Evolutionary conservation across 2,888 invertebrate species (phyloP).

Genomic region (Drosophila mimetica): DNA sequence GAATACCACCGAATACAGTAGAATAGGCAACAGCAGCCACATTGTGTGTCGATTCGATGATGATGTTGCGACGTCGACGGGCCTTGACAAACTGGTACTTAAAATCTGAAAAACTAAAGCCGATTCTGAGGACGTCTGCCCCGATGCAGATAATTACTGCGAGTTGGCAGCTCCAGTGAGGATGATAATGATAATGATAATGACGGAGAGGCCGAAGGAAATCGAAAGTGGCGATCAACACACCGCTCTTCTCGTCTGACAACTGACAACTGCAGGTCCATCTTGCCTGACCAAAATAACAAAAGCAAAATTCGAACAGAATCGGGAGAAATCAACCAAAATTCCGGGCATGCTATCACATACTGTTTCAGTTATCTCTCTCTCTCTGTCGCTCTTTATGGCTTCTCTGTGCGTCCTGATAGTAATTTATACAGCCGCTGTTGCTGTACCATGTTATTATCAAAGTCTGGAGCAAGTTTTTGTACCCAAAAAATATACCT

Average conservation of each 20-base stretch:
- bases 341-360: constrained; percentile 61
- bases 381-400: constrained; percentile 42
- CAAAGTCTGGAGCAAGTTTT: constrained; percentile 45
- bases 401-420: constrained; percentile 50
- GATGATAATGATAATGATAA: constrained; percentile 29
- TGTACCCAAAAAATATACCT: constrained; percentile 18
- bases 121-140: constrained; percentile 33
- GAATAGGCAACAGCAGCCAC: constrained; percentile 81
- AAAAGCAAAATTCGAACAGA: constrained; percentile 18
- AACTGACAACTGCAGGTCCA: constrained; percentile 52
- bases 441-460: constrained; percentile 66
- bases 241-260: constrained; percentile 30
- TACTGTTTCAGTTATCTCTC: constrained; percentile 50
- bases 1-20: constrained; percentile 67
- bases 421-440: constrained; percentile 75
- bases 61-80: constrained; percentile 50
- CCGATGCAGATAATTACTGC: constrained; percentile 56
- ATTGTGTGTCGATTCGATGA: constrained; percentile 56
- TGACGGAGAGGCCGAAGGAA: constrained; percentile 48
- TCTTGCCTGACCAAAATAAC: constrained; percentile 58
- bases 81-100: constrained; percentile 54
- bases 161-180: constrained; percentile 53
- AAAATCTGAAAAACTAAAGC: constrained; percentile 17
- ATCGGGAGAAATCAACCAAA: constrained; percentile 29
- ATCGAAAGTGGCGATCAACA: constrained; percentile 67